Evolutionary conservation across 2,888 invertebrate genomes (phyloP).

Genomic region (Thecocarcelia acutangulata): DNA sequence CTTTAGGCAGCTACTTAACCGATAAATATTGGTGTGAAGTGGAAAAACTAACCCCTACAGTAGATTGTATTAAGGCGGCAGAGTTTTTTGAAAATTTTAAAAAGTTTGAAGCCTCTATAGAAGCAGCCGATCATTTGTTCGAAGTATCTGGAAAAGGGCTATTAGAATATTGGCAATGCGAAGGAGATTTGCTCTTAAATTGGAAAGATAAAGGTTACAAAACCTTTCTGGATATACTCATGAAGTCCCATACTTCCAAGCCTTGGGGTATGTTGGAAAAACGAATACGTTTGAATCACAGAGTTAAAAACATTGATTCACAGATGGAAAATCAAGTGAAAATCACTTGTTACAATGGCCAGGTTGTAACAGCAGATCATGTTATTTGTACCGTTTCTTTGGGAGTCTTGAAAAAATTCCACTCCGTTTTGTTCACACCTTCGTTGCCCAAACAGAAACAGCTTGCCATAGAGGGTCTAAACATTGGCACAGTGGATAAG

Average conservation of each 20-base stretch:
- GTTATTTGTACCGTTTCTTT: conserved; percentile 83
- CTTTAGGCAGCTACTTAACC: conserved; percentile 77
- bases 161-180: conserved; percentile 85
- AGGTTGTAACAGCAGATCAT: conserved; percentile 66
- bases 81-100: conserved; percentile 85
- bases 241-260: conserved; percentile 75
- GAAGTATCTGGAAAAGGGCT: conserved; percentile 86
- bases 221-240: conserved; percentile 86
- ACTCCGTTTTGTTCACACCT: conserved; percentile 81
- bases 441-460: conserved; percentile 81
- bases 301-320: conserved; percentile 68
- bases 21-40: conserved; percentile 75
- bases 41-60: conserved; percentile 72
- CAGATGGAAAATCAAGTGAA: not conserved
- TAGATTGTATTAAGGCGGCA: conserved; percentile 80
- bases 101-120: conserved; percentile 81
- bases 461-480: conserved; percentile 82
- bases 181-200: conserved; percentile 86
- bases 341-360: conserved; percentile 63
- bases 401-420: conserved; percentile 83
- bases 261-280: conserved; percentile 77
- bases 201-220: conserved; percentile 89
- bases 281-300: conserved; percentile 58
- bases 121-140: conserved; percentile 86
- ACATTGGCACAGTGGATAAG: conserved; percentile 85